These are phyloP conservation scores for Pelosia muscerda DNA, from an alignment of 2,888 invertebrate species.

Conservation along the genomic window DNA sequence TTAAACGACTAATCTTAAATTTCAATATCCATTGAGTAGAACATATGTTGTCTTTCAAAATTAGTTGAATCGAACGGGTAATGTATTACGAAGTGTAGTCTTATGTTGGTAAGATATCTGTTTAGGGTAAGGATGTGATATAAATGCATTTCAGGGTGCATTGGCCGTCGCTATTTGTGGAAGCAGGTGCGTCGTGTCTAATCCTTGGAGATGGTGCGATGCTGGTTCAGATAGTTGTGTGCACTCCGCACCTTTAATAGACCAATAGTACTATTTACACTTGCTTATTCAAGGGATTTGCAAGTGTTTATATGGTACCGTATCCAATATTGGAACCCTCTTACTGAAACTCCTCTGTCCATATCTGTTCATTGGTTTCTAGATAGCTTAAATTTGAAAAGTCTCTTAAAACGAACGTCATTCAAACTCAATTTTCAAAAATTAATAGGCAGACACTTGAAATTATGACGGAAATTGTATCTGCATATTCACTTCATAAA, in stretches of 20 bases:
- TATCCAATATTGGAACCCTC: too few relatives aligned
- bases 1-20: background rate
- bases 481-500: too few relatives aligned
- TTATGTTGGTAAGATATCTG: background rate
- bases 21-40: constrained; percentile 25
- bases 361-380: too few relatives aligned
- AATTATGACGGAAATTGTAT: too few relatives aligned
- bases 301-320: background rate
- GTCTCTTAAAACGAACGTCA: too few relatives aligned
- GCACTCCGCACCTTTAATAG: background rate
- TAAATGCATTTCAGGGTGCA: constrained; percentile 69
- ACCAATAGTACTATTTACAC: background rate
- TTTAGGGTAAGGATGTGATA: constrained; percentile 34
- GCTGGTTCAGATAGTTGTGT: background rate
- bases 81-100: constrained; percentile 28
- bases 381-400: too few relatives aligned
- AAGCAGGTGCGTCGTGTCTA: constrained; percentile 63
- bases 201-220: constrained; percentile 32
- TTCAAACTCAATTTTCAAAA: too few relatives aligned
- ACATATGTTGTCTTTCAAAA: background rate
- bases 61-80: constrained; percentile 10
- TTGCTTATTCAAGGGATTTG: background rate
- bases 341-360: too few relatives aligned
- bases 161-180: constrained; percentile 71
- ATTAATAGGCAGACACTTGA: too few relatives aligned